phyloP scores from a whole-genome alignment of 2,113 vertebrate species.

The Boulengeromyrus knoepffleri region DNA sequence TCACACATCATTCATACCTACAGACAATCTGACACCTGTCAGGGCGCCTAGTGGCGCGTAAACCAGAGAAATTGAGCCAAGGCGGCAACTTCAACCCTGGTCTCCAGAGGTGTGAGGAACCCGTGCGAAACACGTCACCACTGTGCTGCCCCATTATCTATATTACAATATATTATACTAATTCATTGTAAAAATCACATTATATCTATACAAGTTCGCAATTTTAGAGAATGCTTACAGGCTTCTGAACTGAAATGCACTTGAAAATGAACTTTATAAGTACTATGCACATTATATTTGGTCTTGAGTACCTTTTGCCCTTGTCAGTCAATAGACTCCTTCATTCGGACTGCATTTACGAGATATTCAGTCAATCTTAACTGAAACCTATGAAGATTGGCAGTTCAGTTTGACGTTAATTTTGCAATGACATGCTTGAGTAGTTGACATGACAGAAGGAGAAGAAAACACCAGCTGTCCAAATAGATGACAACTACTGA shows the following conservation, averaged over 20 bases:
- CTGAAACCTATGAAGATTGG: slow-evolving; percentile 48
- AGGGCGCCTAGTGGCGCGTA: too few species aligned
- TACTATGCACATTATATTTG: not conserved
- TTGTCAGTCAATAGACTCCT: not conserved
- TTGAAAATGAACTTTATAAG: not conserved
- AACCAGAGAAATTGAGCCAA: too few species aligned
- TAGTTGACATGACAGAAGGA: slow-evolving; percentile 51
- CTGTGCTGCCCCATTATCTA: not conserved
- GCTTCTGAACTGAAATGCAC: not conserved
- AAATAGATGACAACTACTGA: slow-evolving; percentile 40
- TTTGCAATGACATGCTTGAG: slow-evolving; percentile 57
- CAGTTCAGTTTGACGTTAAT: slow-evolving; percentile 42
- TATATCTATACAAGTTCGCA: not conserved
- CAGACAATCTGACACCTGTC: too few species aligned
- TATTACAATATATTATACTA: not conserved
- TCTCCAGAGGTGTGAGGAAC: not conserved
- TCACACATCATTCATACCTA: too few species aligned
- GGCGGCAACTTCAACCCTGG: too few species aligned
- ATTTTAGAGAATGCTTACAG: not conserved
- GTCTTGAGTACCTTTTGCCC: not conserved
- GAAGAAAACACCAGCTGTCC: slow-evolving; percentile 59
- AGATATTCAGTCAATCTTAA: slow-evolving; percentile 32
- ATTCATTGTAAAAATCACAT: not conserved
- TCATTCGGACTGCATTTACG: not conserved
- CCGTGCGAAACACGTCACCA: not conserved